phyloP scores from a whole-genome alignment of 2,113 vertebrate genomes.

The Chaetura pelagica region DNA sequence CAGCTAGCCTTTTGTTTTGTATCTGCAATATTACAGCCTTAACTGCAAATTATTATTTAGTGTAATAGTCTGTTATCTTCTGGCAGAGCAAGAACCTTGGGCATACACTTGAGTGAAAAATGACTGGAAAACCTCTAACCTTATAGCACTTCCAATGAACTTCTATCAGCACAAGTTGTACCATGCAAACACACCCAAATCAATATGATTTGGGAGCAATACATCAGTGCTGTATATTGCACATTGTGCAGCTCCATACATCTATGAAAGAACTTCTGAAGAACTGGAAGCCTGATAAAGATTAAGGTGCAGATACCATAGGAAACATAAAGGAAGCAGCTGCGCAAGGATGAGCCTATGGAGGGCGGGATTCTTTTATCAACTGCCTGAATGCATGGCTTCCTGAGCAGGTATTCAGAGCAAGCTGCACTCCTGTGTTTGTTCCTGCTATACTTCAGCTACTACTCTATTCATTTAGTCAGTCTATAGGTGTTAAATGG shows the following conservation, averaged over 20 bases:
- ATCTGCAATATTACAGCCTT: not conserved
- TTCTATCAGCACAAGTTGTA: not conserved
- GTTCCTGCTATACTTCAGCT: not conserved
- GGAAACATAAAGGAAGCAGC: not conserved
- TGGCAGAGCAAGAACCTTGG: not conserved
- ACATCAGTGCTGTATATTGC: not conserved
- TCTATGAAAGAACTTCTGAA: not conserved
- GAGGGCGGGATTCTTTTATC: not conserved
- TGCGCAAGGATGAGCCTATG: not conserved
- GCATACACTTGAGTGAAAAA: not conserved
- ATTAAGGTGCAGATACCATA: not conserved
- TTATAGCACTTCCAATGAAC: not conserved
- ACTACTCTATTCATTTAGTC: not conserved
- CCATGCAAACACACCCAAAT: not conserved
- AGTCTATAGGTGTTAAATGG: not conserved
- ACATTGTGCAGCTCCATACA: not conserved
- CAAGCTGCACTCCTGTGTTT: rapidly evolving
- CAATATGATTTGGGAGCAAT: not conserved
- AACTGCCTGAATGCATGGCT: not conserved
- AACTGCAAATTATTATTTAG: not conserved
- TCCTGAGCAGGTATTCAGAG: not conserved
- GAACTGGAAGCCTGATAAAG: not conserved
- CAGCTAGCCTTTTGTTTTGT: not conserved
- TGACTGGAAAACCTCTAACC: not conserved
- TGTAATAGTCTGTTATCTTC: not conserved